Percentiles rank a stretch among this genome's conserved stretches.
Conservation (phyloP, 2,888 invertebrate species). For the Heliconius charithonia region DNA sequence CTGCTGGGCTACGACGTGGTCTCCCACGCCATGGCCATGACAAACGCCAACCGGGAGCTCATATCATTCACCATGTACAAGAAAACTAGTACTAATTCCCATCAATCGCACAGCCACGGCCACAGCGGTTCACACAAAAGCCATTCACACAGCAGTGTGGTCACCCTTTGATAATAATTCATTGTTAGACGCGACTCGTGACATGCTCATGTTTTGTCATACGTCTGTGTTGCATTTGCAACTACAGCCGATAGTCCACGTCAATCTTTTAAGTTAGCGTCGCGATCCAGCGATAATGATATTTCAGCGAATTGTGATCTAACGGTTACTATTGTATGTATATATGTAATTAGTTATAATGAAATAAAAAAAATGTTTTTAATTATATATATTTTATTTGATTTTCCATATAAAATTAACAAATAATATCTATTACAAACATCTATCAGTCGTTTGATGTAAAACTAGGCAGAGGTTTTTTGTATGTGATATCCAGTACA, state of each 20-base stretch:
- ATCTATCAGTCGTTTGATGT: conserved; percentile 47
- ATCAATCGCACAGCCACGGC: conserved; percentile 57
- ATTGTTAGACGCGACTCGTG: conserved; percentile 17
- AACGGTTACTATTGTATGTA: conserved; percentile 36
- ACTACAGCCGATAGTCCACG: conserved; percentile 2
- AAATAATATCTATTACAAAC: conserved; percentile 49
- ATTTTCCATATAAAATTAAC: conserved; percentile 47
- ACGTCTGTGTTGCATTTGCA: conserved; percentile 6
- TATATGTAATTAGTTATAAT: conserved; percentile 39
- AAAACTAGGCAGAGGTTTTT: not conserved
- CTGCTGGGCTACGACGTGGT: conserved; percentile 79
- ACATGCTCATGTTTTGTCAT: conserved; percentile 17
- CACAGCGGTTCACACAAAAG: conserved; percentile 56
- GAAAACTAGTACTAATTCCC: conserved; percentile 64
- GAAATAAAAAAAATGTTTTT: conserved; percentile 42
- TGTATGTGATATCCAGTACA: not conserved
- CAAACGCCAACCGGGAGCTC: conserved; percentile 77
- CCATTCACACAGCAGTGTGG: conserved; percentile 64
- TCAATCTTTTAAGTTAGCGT: conserved; percentile 12
- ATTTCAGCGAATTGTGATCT: conserved; percentile 22
- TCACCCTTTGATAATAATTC: conserved; percentile 61
- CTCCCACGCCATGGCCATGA: conserved; percentile 81
- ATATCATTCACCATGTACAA: conserved; percentile 80
- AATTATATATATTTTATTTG: conserved; percentile 41
- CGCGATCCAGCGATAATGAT: conserved; percentile 4